Evolutionary conservation across 64 coral and sea anemone genomes (phyloP).

Genomic region (Pocillopora damicornis): DNA sequence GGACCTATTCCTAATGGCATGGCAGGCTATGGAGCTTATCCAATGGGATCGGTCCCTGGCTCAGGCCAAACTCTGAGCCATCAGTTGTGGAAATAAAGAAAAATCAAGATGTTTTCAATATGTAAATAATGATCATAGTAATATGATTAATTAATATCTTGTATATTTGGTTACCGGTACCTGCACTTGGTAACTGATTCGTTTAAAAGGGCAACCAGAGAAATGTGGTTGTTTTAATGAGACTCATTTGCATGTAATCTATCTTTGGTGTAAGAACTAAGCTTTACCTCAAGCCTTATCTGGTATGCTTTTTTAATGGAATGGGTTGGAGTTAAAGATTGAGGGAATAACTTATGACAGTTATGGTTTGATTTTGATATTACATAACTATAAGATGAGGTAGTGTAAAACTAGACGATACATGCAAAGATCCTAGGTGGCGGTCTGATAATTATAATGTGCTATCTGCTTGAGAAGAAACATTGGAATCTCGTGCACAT

Average conservation of each 20-base stretch:
- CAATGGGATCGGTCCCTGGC: conserved; percentile 15
- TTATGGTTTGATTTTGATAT: too few species aligned
- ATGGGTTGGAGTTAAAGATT: too few species aligned
- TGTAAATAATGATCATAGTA: conserved; percentile 24
- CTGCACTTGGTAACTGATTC: not conserved
- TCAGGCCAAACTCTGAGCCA: conserved; percentile 53
- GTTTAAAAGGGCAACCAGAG: not conserved
- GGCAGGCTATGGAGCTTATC: conserved; percentile 6
- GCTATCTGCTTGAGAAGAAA: too few species aligned
- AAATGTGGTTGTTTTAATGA: not conserved
- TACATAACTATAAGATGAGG: too few species aligned
- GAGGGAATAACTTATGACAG: too few species aligned
- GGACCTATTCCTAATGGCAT: conserved; percentile 30
- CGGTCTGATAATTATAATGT: too few species aligned
- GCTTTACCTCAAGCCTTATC: too few species aligned
- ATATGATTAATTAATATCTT: not conserved
- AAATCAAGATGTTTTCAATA: not conserved
- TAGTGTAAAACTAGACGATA: too few species aligned
- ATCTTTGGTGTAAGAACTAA: not conserved
- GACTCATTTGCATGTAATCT: not conserved
- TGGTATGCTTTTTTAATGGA: too few species aligned
- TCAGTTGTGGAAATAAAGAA: conserved; percentile 54
- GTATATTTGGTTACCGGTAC: conserved; percentile 22
- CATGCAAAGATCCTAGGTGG: too few species aligned
- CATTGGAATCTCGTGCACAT: too few species aligned